phyloP scores from a whole-genome alignment of 2,113 vertebrate genomes.

The Xenopus tropicalis region UCB_Xtro_10.0 CM004444.2:88172001-88172500 shows the following conservation, averaged over 20 bases:
- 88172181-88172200: slow-evolving; percentile 3
- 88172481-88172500: too few relatives aligned
- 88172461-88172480: too few relatives aligned
- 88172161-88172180: too few relatives aligned
- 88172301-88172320: slow-evolving; percentile 80
- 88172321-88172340: slow-evolving; percentile 87
- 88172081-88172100: too few relatives aligned
- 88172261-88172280: slow-evolving; percentile 86
- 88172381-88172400: slow-evolving; percentile 94
- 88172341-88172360: slow-evolving; percentile 93
- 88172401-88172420: slow-evolving; percentile 72
- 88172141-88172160: too few relatives aligned
- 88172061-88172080: too few relatives aligned
- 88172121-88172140: too few relatives aligned
- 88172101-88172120: too few relatives aligned
- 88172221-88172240: slow-evolving; percentile 99
- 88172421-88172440: background rate
- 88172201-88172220: slow-evolving; percentile 91
- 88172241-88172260: slow-evolving; percentile 97
- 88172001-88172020: too few relatives aligned
- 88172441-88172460: too few relatives aligned
- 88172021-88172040: too few relatives aligned
- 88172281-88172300: slow-evolving; percentile 86
- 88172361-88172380: slow-evolving; percentile 91
- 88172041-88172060: too few relatives aligned